Evolutionary conservation across 2,888 invertebrate species (phyloP), one percentile per base, ranked within the genome.

Genomic region (Rhagonycha lutea): DNA sequence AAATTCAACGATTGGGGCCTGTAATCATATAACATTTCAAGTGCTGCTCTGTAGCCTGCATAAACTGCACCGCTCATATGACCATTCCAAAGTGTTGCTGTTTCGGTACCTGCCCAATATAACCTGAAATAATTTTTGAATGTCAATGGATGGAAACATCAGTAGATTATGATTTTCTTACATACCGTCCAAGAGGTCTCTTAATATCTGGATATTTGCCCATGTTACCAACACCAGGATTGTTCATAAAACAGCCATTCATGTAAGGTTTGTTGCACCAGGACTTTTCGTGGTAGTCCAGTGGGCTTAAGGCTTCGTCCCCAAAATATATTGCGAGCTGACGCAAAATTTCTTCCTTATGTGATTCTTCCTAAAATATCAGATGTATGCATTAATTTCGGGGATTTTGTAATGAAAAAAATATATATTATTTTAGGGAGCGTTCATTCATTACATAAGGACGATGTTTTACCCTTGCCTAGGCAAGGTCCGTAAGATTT

Each of bases 81-180:
- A 1, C 86, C 86, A 71, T 83, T 84, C 85, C 86, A 86, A 63
- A 80, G 79, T 4, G 79, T 75, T 0, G 84, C 81, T 3, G 83
- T 83, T 77, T 86, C 85, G 24, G 85, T 81, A 24, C 85, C 85
- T n/a, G 84, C 85, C 82, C 84, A 86, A 75, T 81, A 81, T 63
- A 86, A 80, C 65, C 86, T 86, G 74, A 29, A 80, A 70, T n/a
- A 68, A 68, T 23, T 47, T n/a, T 32, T 1, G 12, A 4, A 5
- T n/a, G n/a, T 32, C 8, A 32, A 5, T 47, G 11, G 47, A 2
- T n/a, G 47, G 3, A 47, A n/a, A 5, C 12, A 14, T n/a, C 10
- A 0, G 10, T n/a, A 24, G 7, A 9, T 14, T 68, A 5, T 14
- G 12, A 14, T 26, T 26, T 68, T 14, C 28, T 29, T 14, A 26